Conservation (phyloP, 1,140 invertebrate species). For the Bathynomus jamesi region DNA sequence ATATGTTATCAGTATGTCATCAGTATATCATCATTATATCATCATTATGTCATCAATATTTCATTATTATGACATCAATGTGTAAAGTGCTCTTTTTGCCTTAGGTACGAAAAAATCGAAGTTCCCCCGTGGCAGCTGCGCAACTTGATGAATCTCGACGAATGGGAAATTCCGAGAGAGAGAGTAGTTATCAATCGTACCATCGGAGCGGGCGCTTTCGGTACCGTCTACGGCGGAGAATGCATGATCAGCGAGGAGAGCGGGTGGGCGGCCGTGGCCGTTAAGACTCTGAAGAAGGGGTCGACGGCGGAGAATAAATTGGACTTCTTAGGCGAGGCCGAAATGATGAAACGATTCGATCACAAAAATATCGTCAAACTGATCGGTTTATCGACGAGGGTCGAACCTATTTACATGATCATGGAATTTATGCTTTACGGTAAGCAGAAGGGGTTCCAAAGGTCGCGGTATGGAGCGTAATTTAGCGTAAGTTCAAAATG, state of each 20-base stretch:
- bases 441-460: too few relatives aligned
- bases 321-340: conserved; percentile 88
- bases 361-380: conserved; percentile 84
- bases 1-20: too few relatives aligned
- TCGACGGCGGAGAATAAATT: conserved; percentile 75
- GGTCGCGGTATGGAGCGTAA: too few relatives aligned
- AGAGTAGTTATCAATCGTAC: conserved; percentile 81
- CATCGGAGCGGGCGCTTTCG: conserved; percentile 81
- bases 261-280: conserved; percentile 57
- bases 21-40: too few relatives aligned
- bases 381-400: conserved; percentile 70
- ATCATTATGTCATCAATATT: too few relatives aligned
- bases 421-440: conserved; percentile 93
- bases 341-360: conserved; percentile 83
- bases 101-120: not conserved
- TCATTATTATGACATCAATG: too few relatives aligned
- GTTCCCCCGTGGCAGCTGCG: not conserved
- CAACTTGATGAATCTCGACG: conserved; percentile 57
- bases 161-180: conserved; percentile 77
- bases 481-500: too few relatives aligned
- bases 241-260: conserved; percentile 43
- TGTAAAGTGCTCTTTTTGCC: not conserved
- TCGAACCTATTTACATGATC: conserved; percentile 76
- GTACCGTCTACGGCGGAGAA: conserved; percentile 78
- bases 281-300: conserved; percentile 79